Conservation (phyloP, 2,113 vertebrate species). For the Mustela nigripes region DNA sequence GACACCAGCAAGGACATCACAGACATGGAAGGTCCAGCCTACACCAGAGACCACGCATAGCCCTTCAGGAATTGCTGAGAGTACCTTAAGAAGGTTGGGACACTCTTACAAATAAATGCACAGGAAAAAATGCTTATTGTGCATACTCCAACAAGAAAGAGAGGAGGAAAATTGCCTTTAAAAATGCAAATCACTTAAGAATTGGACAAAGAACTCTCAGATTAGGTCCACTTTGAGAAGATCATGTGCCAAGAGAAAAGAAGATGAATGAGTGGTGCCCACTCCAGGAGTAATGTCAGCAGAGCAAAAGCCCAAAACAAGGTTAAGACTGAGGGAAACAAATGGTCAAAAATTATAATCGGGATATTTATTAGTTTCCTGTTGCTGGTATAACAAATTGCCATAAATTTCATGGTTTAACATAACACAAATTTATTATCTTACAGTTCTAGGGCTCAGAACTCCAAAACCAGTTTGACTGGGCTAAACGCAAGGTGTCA, state of each 20-base stretch:
- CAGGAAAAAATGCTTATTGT: background rate
- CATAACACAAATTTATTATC: background rate
- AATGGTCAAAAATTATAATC: background rate
- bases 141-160: background rate
- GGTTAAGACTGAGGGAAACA: background rate
- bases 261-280: fast-evolving
- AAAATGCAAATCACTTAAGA: background rate
- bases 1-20: background rate
- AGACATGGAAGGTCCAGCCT: background rate
- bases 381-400: background rate
- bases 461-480: background rate
- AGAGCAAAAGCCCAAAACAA: background rate
- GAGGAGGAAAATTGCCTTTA: background rate
- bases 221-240: background rate
- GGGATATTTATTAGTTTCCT: background rate
- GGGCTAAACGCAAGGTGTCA: background rate
- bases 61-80: background rate
- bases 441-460: background rate
- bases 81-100: background rate
- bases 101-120: background rate
- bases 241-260: background rate
- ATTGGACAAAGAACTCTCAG: background rate
- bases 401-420: background rate
- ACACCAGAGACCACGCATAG: background rate
- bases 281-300: background rate